Evolutionary conservation across 2,888 invertebrate genomes (phyloP), one percentile per base, ranked within the genome.

Genomic region (Neoitamus cyanurus): DNA sequence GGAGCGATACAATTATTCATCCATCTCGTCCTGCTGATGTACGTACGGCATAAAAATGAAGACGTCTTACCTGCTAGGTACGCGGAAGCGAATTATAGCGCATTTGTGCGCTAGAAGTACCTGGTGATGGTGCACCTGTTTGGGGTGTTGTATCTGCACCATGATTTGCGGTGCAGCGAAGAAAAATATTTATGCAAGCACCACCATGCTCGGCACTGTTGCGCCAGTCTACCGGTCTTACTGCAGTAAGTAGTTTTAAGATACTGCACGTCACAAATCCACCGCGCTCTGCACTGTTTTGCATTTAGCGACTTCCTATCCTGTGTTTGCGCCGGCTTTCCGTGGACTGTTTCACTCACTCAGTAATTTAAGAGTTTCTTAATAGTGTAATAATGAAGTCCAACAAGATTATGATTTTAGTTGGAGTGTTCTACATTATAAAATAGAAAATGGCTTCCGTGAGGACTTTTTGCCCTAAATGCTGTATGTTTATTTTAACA

Each of bases 11-110:
- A 77, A 42, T 46, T 42, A 77, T 13, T 42, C 42, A 46, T 77
- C 11, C 42, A 25, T 42, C 36, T 77, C 77, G 37, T 46, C 34
- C 3, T 30, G 28, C 2, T 34, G 42, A 77, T 28, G 70, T 30
- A 34, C 25, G 70, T 70, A 58, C 34, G 31, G 42, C 77, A 46
- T 46, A 77, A 77, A 77, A 42, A 77, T 42, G 42, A 42, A 77
- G 46, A 77, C 46, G 13, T 46, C 46, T 77, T 77, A 77, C 46
- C 46, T 77, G 46, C 30, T 9, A 30, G 77, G 28, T 25, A 77
- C 13, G 15, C 28, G 37, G 25, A 77, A 36, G 36, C 20, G 20
- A 77, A 77, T 77, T 42, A 36, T 28, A 77, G 77, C 42, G 46
- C 77, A 77, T 77, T 77, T 77, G 36, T 0, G 25, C 30, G 9